phyloP scores from a whole-genome alignment of 2,888 invertebrate genomes.

The Leptopilina drosophilae region DNA sequence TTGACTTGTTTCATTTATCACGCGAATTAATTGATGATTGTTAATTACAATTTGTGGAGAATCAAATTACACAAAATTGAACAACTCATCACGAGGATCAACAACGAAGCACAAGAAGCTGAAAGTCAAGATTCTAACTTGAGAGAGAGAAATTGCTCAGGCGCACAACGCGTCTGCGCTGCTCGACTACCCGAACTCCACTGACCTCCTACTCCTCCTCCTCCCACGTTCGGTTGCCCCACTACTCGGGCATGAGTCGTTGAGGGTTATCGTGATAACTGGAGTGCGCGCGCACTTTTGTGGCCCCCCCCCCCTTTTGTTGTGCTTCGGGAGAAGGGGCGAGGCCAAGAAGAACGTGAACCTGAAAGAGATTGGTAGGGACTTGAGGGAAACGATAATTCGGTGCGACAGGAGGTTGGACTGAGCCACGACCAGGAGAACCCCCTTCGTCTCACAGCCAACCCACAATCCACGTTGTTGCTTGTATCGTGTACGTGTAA shows the following conservation, averaged over 20 bases:
- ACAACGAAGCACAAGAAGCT: constrained; percentile 11
- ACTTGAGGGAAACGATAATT: constrained; percentile 47
- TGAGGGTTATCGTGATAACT: constrained; percentile 64
- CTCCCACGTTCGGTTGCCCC: constrained; percentile 72
- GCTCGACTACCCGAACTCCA: constrained; percentile 76
- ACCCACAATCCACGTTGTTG: constrained; percentile 47
- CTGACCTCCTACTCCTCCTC: constrained; percentile 74
- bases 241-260: constrained; percentile 65
- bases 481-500: constrained; percentile 36
- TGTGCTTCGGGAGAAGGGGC: constrained; percentile 47
- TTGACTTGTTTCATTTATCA: neutral
- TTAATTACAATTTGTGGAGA: neutral
- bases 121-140: constrained; percentile 2
- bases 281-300: constrained; percentile 75
- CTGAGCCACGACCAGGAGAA: constrained; percentile 54
- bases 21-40: neutral
- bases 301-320: constrained; percentile 50
- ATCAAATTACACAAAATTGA: neutral
- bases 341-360: constrained; percentile 47
- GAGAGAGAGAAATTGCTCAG: constrained; percentile 52
- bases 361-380: constrained; percentile 48
- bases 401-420: constrained; percentile 53
- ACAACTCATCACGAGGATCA: constrained; percentile 10
- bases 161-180: constrained; percentile 76
- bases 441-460: constrained; percentile 48